A percentile compares a stretch with the other conserved stretches of the same genome.
Evolutionary conservation across 2,113 vertebrate species (phyloP).

Genomic region (Callipepla squamata): DNA sequence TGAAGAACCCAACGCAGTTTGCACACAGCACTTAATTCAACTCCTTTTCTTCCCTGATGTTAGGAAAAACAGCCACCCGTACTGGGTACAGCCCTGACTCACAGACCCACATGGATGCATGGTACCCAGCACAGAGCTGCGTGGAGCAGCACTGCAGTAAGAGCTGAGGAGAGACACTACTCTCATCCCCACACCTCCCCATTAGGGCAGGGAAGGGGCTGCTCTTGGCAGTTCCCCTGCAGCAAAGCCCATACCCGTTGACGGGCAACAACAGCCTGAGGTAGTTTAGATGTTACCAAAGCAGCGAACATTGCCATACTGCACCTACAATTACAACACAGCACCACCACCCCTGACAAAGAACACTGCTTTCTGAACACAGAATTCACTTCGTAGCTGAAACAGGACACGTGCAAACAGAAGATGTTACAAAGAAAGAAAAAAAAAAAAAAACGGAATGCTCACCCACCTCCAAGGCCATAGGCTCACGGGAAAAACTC

Average conservation of each 20-base stretch:
- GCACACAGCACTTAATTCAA: background rate
- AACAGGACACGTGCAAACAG: no score
- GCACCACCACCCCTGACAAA: background rate
- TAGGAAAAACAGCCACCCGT: background rate
- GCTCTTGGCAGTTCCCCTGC: background rate
- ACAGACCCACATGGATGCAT: background rate
- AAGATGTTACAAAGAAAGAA: no score
- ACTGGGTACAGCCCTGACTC: background rate
- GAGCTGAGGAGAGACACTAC: background rate
- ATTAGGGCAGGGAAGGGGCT: rapidly evolving
- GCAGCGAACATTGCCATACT: background rate
- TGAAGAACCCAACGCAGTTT: background rate
- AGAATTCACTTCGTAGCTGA: background rate
- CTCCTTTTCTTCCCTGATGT: background rate
- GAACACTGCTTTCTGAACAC: background rate
- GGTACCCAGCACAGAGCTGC: rapidly evolving
- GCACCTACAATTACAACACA: background rate
- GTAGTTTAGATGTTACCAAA: background rate
- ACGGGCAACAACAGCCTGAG: rapidly evolving
- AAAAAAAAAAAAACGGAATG: no score
- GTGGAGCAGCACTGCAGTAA: rapidly evolving
- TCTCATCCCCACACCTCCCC: background rate
- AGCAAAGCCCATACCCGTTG: background rate
- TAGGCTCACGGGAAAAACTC: no score
- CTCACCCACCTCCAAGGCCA: no score